Evolutionary conservation across 2,888 invertebrate species (phyloP), one percentile per base, ranked within the genome.

Genomic region (Drosophila mercatorum): DNA sequence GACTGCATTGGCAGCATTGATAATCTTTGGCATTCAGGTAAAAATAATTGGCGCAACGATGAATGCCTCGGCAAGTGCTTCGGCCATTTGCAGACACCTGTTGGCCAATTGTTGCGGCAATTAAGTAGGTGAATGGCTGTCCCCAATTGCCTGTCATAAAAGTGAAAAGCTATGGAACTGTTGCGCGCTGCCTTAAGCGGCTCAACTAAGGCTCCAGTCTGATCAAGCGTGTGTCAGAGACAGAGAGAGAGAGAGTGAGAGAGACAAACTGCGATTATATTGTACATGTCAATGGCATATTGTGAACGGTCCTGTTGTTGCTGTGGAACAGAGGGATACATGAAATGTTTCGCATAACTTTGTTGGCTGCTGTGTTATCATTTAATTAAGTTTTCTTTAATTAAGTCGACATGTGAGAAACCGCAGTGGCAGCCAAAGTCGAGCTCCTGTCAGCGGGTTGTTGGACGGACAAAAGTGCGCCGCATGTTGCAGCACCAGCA

Each of bases 321-420:
- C 36, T 61, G 43, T 38, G 43, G 34, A 41, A 17, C 43, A 17
- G 34, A 51, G 44, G 41, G 28, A 49, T 49, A 63, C 44, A 64
- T 67, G 67, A 68, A 75, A 78, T 78, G 75, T 76, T 83, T 67
- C 72, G 75, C 89, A 89, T 82, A 81, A 76, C 83, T 90, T 82
- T 81, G 85, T 83, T 75, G 84, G 84, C 71, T 80, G 81, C 72
- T 82, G 78, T 78, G 85, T 77, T 89, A 90, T 90, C 89, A 89
- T 90, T 90, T 90, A 90, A 90, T 90, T 90, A 90, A 90, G 81
- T 81, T 87, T 88, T 90, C 86, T 86, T 89, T 88, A 90, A 85
- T 90, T 90, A 85, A 88, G 89, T 86, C 79, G 81, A 88, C 81
- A 79, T 88, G 80, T 75, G 80, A 79, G 78, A 72, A 74, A 76